Evolutionary conservation across 2,113 vertebrate genomes (phyloP).

Genomic region (Sceloporus undulatus): DNA sequence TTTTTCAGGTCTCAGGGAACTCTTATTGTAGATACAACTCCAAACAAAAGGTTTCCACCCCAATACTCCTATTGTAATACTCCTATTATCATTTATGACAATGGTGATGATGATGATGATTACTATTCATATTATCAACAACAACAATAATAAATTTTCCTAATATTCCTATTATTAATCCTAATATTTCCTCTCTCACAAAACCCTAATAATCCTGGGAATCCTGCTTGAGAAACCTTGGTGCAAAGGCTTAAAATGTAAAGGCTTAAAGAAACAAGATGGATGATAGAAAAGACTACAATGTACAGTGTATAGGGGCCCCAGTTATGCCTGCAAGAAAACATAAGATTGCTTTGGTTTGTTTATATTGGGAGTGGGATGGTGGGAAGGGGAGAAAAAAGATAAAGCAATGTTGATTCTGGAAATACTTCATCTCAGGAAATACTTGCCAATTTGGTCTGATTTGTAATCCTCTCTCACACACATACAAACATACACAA

Average conservation of each 20-base stretch:
- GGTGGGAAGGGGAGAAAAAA: neutral
- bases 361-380: neutral
- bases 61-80: too few species aligned
- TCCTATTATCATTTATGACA: too few species aligned
- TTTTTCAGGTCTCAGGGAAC: too few species aligned
- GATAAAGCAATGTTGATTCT: neutral
- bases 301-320: neutral
- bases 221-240: neutral
- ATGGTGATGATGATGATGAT: too few species aligned
- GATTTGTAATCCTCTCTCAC: neutral
- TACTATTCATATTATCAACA: too few species aligned
- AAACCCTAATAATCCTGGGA: neutral
- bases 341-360: neutral
- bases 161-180: too few species aligned
- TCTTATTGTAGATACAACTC: too few species aligned
- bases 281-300: neutral
- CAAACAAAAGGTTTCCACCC: too few species aligned
- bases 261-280: neutral
- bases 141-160: too few species aligned
- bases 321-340: neutral
- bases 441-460: neutral
- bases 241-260: too few species aligned
- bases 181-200: neutral
- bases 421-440: neutral
- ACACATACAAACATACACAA: neutral